These are phyloP conservation scores for Amblyopsis rosae DNA, from an alignment of 2,113 vertebrate genomes.

Conservation along the genomic window DNA sequence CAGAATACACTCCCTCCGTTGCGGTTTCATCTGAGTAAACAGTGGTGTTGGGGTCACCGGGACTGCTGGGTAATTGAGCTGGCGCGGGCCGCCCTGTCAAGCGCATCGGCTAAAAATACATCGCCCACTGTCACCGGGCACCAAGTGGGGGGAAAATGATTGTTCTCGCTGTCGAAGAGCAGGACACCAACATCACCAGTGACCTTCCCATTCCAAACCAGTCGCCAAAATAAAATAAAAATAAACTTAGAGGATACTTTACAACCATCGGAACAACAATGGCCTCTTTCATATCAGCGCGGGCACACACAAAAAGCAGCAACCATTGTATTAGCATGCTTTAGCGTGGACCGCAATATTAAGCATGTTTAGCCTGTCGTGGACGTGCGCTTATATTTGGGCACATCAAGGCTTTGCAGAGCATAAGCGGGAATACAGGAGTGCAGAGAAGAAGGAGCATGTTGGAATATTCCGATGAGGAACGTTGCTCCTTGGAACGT, in stretches of 20 bases:
- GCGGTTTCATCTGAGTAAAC: constrained; percentile 85
- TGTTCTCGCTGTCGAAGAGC: constrained; percentile 76
- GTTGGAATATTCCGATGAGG: constrained; percentile 59
- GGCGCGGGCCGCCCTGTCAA: constrained; percentile 81
- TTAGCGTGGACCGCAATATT: constrained; percentile 28
- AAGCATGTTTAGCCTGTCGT: constrained; percentile 64
- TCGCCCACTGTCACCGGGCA: constrained; percentile 84
- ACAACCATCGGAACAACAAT: constrained; percentile 36
- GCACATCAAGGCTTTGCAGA: constrained; percentile 51
- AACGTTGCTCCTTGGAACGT: constrained; percentile 75
- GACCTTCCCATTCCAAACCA: constrained; percentile 86
- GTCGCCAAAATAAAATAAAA: constrained; percentile 26
- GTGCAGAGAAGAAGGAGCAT: constrained; percentile 39
- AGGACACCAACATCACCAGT: constrained; percentile 79
- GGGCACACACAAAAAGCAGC: constrained; percentile 15
- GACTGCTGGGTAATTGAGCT: constrained; percentile 88
- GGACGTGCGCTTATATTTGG: constrained; percentile 62
- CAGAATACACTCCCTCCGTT: constrained; percentile 76
- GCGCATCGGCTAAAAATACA: constrained; percentile 84
- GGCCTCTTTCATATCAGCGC: constrained; percentile 35
- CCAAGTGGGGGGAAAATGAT: constrained; percentile 88
- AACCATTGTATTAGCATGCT: constrained; percentile 45
- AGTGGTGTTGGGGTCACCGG: constrained; percentile 82
- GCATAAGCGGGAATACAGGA: constrained; percentile 45
- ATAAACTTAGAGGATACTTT: constrained; percentile 11